Conservation (phyloP, 2,888 invertebrate species). For the Melanchra persicariae region DNA sequence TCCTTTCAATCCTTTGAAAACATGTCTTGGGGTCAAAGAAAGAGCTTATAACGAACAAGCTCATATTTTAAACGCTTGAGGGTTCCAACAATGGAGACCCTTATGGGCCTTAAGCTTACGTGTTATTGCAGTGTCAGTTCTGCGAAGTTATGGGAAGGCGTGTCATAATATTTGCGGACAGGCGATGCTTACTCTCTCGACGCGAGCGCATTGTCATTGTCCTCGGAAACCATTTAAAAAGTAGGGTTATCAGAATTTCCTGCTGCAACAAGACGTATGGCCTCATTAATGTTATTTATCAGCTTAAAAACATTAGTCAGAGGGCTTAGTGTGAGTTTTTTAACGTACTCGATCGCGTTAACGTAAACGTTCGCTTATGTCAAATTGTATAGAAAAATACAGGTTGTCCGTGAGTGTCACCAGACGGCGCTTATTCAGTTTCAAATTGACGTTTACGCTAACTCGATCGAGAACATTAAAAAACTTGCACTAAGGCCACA, state of each 20-base stretch:
- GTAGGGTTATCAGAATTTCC: slow-evolving; percentile 25
- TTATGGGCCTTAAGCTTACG: background rate
- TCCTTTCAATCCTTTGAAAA: slow-evolving; percentile 41
- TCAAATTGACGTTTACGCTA: too few species aligned
- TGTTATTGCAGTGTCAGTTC: slow-evolving; percentile 44
- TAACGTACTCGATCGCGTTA: too few species aligned
- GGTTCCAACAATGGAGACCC: slow-evolving; percentile 28
- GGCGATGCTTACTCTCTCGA: slow-evolving; percentile 41
- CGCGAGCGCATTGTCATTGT: slow-evolving; percentile 44
- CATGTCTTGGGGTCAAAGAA: slow-evolving; percentile 23
- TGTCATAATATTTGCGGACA: slow-evolving; percentile 54
- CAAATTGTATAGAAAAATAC: too few species aligned
- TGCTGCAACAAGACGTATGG: background rate
- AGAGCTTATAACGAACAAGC: slow-evolving; percentile 19
- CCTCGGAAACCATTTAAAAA: slow-evolving; percentile 33
- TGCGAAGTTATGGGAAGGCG: slow-evolving; percentile 29
- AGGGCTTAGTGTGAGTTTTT: too few species aligned
- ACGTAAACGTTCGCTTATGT: too few species aligned
- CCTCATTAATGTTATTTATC: background rate
- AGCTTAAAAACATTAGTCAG: too few species aligned
- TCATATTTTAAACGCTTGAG: slow-evolving; percentile 33
- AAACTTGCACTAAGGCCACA: too few species aligned
- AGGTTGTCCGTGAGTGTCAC: too few species aligned
- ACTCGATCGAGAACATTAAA: too few species aligned
- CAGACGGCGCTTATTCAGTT: too few species aligned